Evolutionary conservation across 2,888 invertebrate species (phyloP), one percentile per base, ranked within the genome.

Genomic region (Pseudococcus jackbeardsleyi): DNA sequence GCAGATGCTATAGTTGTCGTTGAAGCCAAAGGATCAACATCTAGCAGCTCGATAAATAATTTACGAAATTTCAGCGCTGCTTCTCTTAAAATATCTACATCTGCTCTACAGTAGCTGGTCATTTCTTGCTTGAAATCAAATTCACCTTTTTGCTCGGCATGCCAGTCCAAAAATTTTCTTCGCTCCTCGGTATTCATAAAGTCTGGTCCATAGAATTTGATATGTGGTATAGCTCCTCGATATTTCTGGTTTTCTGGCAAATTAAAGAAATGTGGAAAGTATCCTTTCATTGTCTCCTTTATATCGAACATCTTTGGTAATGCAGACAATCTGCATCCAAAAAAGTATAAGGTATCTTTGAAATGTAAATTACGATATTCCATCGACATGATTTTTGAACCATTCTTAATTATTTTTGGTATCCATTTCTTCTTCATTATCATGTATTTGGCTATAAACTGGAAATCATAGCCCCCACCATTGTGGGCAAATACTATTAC

Each of bases 101-200:
- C 90, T 11, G 89, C 87, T 50, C 89, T 89, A 59, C 90, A 90
- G 59, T 90, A 90, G 11, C 88, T 89, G 0, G 90, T 84, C 1
- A 91, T 54, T 85, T 91, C 91, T 50, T 90, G 88, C 86, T 90
- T 39, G 88, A 91, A 90, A 89, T 90, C 88, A 89, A 91, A 91
- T 39, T 89, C 86, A 0, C 85, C 48, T 7, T 87, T 48, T 15
- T 86, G 77, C 46, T 89, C 88, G 7, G 89, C 72, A 77, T 90
- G 89, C 90, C 90, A 91, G 54, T 89, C 82, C 4, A 89, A 39
- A 89, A 90, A 91, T 0, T 54, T 42, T 9, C 89, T 59, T 0
- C 90, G 79, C 3, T 82, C 88, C 15, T 64, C 84, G 0, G 26
- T n/a, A 39, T 82, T 79, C 90, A 90, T 90, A 0, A 85, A 88